Percentiles rank a stretch among this genome's conserved stretches.
Evolutionary conservation across 2,797 vertebrate genomes (phyloP).

Genomic region (Poeciliopsis gracilis): DNA sequence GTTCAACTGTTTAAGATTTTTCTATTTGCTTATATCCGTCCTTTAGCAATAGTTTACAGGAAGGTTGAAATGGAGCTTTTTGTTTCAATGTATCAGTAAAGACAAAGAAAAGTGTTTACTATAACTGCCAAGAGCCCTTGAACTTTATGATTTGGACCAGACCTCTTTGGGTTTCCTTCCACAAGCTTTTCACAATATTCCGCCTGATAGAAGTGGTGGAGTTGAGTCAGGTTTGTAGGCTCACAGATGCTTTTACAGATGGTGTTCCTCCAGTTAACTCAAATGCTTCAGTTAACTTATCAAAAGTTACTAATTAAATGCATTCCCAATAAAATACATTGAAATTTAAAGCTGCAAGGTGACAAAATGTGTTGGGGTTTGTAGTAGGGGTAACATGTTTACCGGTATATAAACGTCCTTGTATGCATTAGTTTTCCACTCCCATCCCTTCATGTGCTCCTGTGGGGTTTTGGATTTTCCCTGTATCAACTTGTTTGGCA

Average conservation of each 20-base stretch:
- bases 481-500: constrained; percentile 37
- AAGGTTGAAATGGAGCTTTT: neutral
- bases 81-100: neutral
- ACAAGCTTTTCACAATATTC: too few species aligned
- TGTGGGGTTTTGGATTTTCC: constrained; percentile 41
- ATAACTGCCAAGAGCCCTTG: neutral
- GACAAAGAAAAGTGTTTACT: neutral
- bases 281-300: too few species aligned
- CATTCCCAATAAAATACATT: neutral
- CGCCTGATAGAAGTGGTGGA: too few species aligned
- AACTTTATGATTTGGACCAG: too few species aligned
- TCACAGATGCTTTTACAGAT: too few species aligned
- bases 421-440: neutral
- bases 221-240: too few species aligned
- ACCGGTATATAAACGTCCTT: neutral
- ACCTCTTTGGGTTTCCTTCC: too few species aligned
- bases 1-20: neutral
- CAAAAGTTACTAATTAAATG: too few species aligned
- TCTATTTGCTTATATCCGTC: neutral
- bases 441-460: neutral
- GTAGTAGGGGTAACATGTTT: neutral
- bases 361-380: neutral
- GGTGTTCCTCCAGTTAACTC: too few species aligned
- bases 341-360: neutral
- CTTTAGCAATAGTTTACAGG: neutral